Evolutionary conservation across 2,113 vertebrate species (phyloP).

Genomic region (Aramus guarauna): DNA sequence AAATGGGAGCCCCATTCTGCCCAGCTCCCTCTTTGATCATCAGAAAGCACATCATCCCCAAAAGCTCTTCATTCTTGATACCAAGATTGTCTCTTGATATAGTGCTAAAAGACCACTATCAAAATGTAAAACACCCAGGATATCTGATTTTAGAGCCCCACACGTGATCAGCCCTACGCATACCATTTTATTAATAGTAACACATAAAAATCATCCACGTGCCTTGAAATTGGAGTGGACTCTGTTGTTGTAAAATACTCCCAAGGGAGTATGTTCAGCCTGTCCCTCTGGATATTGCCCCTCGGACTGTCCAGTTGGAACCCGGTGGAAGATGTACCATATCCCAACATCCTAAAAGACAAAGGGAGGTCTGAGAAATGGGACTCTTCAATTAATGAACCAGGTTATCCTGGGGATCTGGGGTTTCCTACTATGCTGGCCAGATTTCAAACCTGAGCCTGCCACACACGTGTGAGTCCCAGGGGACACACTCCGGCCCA

Average conservation of each 20-base stretch:
- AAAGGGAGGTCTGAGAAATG: background rate
- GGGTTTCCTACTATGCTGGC: background rate
- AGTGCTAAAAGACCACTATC: background rate
- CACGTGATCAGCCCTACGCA: background rate
- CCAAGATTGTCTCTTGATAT: background rate
- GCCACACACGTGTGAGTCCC: background rate
- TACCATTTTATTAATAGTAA: background rate
- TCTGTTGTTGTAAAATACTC: slow-evolving; percentile 62
- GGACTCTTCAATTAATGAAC: background rate
- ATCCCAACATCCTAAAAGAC: slow-evolving; percentile 50
- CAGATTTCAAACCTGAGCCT: background rate
- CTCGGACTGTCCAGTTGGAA: slow-evolving; percentile 30
- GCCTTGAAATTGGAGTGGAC: slow-evolving; percentile 65
- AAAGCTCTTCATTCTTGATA: background rate
- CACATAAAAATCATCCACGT: background rate
- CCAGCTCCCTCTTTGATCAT: background rate
- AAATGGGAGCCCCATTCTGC: background rate
- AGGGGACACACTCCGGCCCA: background rate
- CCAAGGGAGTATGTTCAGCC: slow-evolving; percentile 41
- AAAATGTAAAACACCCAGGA: background rate
- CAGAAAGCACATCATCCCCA: background rate
- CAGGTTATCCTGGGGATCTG: background rate
- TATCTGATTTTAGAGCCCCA: background rate
- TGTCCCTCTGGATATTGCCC: slow-evolving; percentile 49
- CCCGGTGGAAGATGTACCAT: slow-evolving; percentile 59